phyloP scores from a whole-genome alignment of 2,888 invertebrate species.

The Brenthis ino region DNA sequence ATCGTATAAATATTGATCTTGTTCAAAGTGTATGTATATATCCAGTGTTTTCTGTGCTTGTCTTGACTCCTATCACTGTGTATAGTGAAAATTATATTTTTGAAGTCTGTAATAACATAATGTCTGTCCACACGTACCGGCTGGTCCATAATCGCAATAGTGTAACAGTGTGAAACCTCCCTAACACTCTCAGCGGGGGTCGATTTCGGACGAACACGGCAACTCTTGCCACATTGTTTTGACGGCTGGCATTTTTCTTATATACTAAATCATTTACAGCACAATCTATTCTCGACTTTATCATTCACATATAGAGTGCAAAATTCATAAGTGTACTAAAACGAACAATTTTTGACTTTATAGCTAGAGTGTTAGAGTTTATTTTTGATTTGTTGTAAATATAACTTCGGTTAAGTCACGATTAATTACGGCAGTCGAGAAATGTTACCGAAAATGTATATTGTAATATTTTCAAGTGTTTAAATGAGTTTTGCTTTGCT shows the following conservation, averaged over 20 bases:
- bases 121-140: no score
- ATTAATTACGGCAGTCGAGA: conserved; percentile 38
- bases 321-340: not conserved
- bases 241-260: conserved; percentile 37
- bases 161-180: conserved; percentile 17
- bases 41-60: no score
- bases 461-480: conserved; percentile 22
- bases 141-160: not conserved
- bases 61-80: no score
- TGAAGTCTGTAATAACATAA: no score
- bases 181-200: conserved; percentile 35
- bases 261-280: conserved; percentile 11
- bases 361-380: conserved; percentile 2
- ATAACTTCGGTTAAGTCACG: conserved; percentile 32
- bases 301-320: not conserved
- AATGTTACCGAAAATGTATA: conserved; percentile 28
- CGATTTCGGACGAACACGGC: conserved; percentile 29
- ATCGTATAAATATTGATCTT: no score
- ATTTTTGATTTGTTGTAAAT: not conserved
- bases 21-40: no score
- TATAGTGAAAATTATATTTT: no score
- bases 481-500: conserved; percentile 22
- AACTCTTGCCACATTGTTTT: conserved; percentile 39
- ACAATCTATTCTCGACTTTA: conserved; percentile 14
- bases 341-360: not conserved